Conservation (phyloP, 37 sponge, comb jelly and placozoan species). For the Halisarca cf. caerulea region DNA sequence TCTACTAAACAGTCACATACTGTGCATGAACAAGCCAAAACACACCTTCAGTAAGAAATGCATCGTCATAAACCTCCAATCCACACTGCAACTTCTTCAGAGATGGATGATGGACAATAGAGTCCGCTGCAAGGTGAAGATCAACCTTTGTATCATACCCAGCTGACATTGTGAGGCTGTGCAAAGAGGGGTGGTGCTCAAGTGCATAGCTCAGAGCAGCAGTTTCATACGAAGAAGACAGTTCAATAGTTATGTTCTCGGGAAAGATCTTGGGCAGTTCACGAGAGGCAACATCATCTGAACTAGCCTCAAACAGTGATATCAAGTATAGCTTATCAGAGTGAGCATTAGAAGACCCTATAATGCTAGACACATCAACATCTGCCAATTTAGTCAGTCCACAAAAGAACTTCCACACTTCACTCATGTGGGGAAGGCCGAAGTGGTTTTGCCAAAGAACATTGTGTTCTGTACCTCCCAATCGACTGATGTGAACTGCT, state of each 20-base stretch:
- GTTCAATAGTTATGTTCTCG: neutral
- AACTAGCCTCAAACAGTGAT: neutral
- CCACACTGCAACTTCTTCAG: no score
- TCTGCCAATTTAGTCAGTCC: neutral
- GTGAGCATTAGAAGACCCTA: neutral
- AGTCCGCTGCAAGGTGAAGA: no score
- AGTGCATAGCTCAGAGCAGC: neutral
- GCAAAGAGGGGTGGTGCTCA: neutral
- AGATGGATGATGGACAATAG: no score
- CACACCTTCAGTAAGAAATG: no score
- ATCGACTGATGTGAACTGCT: neutral
- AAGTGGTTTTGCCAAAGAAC: neutral
- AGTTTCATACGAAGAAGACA: conserved; percentile 2
- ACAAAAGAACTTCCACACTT: conserved; percentile 22
- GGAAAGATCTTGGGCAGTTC: neutral
- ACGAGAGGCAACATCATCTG: neutral
- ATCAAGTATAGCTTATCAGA: neutral
- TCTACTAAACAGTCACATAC: no score
- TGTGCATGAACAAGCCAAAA: no score
- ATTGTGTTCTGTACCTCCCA: neutral
- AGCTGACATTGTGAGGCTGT: neutral
- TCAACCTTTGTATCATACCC: no score
- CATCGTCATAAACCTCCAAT: no score
- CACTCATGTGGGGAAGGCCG: neutral
- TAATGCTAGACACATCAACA: neutral